Evolutionary conservation across 2,888 invertebrate species (phyloP).

Genomic region (Pristionchus arcanus): DNA sequence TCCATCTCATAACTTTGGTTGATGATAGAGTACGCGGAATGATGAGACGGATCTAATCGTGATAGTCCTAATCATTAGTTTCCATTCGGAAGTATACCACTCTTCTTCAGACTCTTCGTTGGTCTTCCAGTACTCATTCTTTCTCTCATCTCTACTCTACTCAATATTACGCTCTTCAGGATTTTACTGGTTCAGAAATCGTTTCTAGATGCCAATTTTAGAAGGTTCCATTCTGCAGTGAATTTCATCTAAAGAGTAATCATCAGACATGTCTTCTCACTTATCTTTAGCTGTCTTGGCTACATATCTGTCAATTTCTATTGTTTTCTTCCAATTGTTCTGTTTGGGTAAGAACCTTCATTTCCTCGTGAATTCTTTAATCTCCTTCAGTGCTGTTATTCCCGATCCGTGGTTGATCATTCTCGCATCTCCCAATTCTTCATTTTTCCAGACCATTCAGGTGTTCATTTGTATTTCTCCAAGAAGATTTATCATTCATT

Average conservation of each 20-base stretch:
- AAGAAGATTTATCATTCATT: background rate
- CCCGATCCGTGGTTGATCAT: slow-evolving; percentile 51
- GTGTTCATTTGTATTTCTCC: background rate
- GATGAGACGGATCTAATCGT: no score
- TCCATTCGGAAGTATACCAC: background rate
- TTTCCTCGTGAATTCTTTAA: background rate
- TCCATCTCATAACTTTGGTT: no score
- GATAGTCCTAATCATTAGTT: background rate
- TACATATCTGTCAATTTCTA: slow-evolving; percentile 51
- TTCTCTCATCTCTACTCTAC: slow-evolving; percentile 12
- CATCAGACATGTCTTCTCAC: slow-evolving; percentile 29
- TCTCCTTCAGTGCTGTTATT: background rate
- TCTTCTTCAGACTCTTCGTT: background rate
- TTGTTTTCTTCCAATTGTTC: slow-evolving; percentile 47
- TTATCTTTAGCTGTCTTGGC: slow-evolving; percentile 31
- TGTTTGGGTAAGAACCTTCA: slow-evolving; percentile 10
- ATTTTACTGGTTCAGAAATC: slow-evolving; percentile 30
- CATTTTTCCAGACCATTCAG: slow-evolving; percentile 44
- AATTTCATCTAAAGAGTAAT: background rate
- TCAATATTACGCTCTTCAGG: slow-evolving; percentile 18
- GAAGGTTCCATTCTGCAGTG: background rate
- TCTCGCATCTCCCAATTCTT: slow-evolving; percentile 51
- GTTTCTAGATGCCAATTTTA: slow-evolving; percentile 38
- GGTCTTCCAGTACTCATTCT: slow-evolving; percentile 46
- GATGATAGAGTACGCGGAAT: no score